Percentiles rank a stretch among this genome's conserved stretches.
Conservation (phyloP, 2,113 vertebrate genomes). For the Bombycilla garrulus region DNA sequence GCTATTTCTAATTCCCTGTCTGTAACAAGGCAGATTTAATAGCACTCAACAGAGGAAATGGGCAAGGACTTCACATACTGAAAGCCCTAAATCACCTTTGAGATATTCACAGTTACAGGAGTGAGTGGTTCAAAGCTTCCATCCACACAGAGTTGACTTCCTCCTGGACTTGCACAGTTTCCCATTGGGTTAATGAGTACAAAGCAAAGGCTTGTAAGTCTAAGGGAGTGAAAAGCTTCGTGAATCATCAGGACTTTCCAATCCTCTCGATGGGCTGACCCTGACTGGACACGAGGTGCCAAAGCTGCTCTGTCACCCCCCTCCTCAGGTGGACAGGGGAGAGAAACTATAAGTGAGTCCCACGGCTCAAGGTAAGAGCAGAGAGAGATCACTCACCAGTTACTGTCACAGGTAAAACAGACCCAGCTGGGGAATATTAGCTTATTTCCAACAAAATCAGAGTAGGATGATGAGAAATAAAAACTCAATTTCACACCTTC, state of each 20-base stretch:
- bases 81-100: neutral
- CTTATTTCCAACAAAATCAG: neutral
- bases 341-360: neutral
- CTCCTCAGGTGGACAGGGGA: neutral
- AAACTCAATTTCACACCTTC: neutral
- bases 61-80: neutral
- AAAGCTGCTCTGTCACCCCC: neutral
- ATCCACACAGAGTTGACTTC: neutral
- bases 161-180: neutral
- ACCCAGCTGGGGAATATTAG: neutral
- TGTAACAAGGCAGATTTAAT: neutral
- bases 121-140: neutral
- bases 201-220: neutral
- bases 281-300: neutral
- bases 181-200: neutral
- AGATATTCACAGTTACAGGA: neutral
- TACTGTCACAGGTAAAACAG: neutral
- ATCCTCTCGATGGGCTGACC: neutral
- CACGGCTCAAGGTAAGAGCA: neutral
- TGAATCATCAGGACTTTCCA: neutral
- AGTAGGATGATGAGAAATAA: neutral
- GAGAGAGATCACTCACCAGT: neutral
- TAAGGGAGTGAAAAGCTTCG: neutral
- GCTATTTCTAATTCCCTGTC: neutral
- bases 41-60: neutral